A percentile compares a stretch with the other conserved stretches of the same genome.
phyloP scores from a whole-genome alignment of 2,888 invertebrate species.

The Drosophila suboccidentalis region DNA sequence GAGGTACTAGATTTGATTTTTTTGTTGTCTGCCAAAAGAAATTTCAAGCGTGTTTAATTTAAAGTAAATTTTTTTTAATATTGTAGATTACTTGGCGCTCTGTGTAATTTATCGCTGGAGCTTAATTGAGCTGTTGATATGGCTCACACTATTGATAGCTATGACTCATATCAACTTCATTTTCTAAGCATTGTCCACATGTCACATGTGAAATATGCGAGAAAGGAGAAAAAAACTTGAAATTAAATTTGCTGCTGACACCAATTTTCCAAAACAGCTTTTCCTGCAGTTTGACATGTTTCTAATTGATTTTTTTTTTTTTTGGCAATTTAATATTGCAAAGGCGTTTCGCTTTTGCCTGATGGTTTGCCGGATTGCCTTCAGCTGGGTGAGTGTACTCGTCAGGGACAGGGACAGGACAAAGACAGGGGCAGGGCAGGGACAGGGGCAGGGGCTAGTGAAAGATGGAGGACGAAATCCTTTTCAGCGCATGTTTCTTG shows the following conservation, averaged over 20 bases:
- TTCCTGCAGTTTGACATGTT: constrained; percentile 81
- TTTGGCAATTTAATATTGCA: constrained; percentile 83
- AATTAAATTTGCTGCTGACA: constrained; percentile 81
- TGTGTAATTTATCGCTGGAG: too few relatives aligned
- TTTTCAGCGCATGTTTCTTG: constrained; percentile 75
- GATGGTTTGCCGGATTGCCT: constrained; percentile 38
- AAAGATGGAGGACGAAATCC: constrained; percentile 73
- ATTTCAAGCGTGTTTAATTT: too few relatives aligned
- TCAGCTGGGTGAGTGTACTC: constrained; percentile 42
- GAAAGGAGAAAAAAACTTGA: constrained; percentile 55
- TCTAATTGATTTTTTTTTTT: constrained; percentile 79
- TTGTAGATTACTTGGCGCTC: not conserved
- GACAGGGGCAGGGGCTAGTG: constrained; percentile 37
- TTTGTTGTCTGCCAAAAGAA: too few relatives aligned
- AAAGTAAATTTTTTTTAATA: too few relatives aligned
- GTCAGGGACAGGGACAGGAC: constrained; percentile 10
- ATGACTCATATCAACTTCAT: constrained; percentile 27
- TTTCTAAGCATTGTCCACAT: constrained; percentile 46
- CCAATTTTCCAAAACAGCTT: constrained; percentile 80
- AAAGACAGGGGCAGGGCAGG: not conserved
- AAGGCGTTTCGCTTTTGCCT: constrained; percentile 51
- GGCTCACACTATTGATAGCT: not conserved
- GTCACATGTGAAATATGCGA: constrained; percentile 31
- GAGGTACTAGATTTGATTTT: too few relatives aligned
- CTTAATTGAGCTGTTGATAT: not conserved